Evolutionary conservation across 1,140 invertebrate genomes (phyloP).

Genomic region (Matsumurasca onukii): DNA sequence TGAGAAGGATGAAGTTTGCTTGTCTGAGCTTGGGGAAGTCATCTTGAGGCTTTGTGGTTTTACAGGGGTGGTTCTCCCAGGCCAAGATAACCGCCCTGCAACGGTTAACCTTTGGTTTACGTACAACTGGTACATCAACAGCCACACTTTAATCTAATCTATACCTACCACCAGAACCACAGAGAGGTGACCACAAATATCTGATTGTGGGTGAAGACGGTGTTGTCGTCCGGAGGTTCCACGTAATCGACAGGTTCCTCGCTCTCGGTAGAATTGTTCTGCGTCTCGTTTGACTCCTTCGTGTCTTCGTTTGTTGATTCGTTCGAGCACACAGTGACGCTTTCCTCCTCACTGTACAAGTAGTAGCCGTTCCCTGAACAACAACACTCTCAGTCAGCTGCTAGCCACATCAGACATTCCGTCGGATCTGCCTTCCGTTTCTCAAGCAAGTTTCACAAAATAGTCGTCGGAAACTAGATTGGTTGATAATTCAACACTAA

Average conservation of each 20-base stretch:
- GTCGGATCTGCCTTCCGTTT: no score
- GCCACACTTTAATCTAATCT: no score
- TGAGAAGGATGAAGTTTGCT: no score
- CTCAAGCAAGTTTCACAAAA: not conserved
- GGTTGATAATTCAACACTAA: no score
- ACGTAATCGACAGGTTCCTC: conserved; percentile 45
- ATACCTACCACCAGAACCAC: conserved; percentile 75
- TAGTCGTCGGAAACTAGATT: conserved; percentile 9
- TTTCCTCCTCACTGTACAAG: conserved; percentile 52
- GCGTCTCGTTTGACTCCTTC: not conserved
- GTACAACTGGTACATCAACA: no score
- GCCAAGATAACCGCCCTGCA: no score
- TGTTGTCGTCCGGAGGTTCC: conserved; percentile 31
- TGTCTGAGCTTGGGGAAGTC: no score
- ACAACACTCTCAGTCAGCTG: no score
- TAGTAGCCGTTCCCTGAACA: conserved; percentile 64
- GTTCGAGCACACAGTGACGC: not conserved
- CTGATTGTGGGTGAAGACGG: conserved; percentile 52
- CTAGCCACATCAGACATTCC: no score
- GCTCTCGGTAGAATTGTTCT: conserved; percentile 22
- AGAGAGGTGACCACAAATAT: conserved; percentile 67
- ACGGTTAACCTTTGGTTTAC: no score
- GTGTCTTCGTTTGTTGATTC: not conserved
- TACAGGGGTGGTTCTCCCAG: no score
- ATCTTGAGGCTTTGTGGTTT: no score